Evolutionary conservation across 2,113 vertebrate species (phyloP).

Genomic region (Mungos mungo): DNA sequence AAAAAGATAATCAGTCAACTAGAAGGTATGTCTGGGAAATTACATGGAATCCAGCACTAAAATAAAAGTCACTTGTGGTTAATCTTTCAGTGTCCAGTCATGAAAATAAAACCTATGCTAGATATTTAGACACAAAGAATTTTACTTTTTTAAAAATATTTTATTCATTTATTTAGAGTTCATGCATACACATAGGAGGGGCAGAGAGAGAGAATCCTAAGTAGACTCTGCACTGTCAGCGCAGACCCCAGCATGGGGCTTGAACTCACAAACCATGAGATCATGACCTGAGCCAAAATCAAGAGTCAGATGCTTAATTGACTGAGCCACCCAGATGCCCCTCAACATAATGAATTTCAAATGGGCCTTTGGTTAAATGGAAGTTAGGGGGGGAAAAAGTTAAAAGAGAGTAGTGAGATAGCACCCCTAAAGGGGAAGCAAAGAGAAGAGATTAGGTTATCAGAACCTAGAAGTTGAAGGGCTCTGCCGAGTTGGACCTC

Average conservation of each 20-base stretch:
- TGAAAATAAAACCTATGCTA: not conserved
- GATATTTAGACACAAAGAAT: no score
- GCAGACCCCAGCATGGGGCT: no score
- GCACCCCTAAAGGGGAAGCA: not conserved
- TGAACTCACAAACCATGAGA: no score
- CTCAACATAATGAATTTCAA: no score
- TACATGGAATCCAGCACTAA: not conserved
- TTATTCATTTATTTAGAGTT: no score
- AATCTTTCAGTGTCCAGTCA: not conserved
- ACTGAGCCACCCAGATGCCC: no score
- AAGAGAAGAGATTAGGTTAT: not conserved
- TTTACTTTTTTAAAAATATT: no score
- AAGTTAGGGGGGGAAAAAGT: not conserved
- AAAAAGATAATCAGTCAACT: not conserved
- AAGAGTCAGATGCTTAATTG: no score
- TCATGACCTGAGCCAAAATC: no score
- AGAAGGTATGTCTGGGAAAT: not conserved
- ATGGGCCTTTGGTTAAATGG: not conserved
- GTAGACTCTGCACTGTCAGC: no score
- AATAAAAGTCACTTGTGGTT: not conserved
- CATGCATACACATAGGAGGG: no score
- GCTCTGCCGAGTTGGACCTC: not conserved
- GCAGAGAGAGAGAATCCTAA: no score
- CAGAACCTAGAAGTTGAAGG: not conserved
- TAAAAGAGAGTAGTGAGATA: not conserved